Evolutionary conservation across 2,888 invertebrate genomes (phyloP).

Genomic region (Eledone cirrhosa): DNA sequence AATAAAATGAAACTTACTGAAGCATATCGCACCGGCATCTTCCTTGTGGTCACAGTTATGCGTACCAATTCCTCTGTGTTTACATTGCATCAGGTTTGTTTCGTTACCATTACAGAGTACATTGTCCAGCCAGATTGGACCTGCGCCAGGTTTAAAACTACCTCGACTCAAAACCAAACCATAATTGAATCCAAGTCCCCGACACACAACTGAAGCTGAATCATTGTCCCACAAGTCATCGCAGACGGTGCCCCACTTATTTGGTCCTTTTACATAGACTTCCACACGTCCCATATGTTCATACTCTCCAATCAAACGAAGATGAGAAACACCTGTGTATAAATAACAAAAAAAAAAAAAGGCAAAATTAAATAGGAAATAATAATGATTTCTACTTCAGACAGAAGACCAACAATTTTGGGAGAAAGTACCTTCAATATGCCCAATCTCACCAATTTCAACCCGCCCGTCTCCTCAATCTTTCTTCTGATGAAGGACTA

Average conservation of each 20-base stretch:
- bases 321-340: not conserved
- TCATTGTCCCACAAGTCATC: constrained; percentile 28
- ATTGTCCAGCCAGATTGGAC: constrained; percentile 31
- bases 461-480: too few species aligned
- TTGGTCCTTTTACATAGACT: constrained; percentile 27
- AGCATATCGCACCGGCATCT: constrained; percentile 30
- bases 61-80: not conserved
- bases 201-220: constrained; percentile 26
- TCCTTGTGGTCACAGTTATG: constrained; percentile 29
- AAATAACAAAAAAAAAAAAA: not conserved
- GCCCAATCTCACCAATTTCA: too few species aligned
- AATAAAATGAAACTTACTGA: constrained; percentile 3
- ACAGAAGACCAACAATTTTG: too few species aligned
- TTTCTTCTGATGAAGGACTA: too few species aligned
- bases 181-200: constrained; percentile 24
- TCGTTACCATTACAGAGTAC: constrained; percentile 28
- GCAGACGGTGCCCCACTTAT: constrained; percentile 29
- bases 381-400: too few species aligned
- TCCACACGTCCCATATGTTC: constrained; percentile 27
- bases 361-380: too few species aligned
- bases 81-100: constrained; percentile 26
- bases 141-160: constrained; percentile 24
- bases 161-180: constrained; percentile 25
- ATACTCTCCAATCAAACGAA: not conserved
- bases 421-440: too few species aligned